Percentiles rank a stretch among this genome's conserved stretches.
These are phyloP conservation scores for Cartodere bifasciata DNA, from an alignment of 2,888 invertebrate species.

Conservation along the genomic window DNA sequence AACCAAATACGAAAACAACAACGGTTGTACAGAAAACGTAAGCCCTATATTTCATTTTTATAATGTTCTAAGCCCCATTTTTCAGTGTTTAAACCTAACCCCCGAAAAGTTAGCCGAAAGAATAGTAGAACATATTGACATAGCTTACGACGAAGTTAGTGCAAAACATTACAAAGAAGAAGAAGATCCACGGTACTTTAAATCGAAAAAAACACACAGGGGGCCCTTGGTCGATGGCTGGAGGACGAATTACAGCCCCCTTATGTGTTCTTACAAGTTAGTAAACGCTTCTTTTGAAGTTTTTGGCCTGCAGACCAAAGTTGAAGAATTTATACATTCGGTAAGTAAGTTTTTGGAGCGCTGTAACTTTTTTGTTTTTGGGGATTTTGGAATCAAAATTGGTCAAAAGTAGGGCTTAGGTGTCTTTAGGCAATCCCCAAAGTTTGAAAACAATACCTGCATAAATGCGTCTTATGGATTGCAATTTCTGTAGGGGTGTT, in stretches of 20 bases:
- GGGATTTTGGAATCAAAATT: too few relatives aligned
- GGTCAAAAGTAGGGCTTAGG: too few relatives aligned
- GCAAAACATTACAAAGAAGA: slow-evolving; percentile 81
- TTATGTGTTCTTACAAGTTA: slow-evolving; percentile 90
- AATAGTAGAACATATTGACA: slow-evolving; percentile 70
- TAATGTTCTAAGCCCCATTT: slow-evolving; percentile 17
- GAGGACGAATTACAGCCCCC: slow-evolving; percentile 58
- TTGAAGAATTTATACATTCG: slow-evolving; percentile 78
- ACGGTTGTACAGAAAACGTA: slow-evolving; percentile 80
- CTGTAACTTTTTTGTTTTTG: too few relatives aligned
- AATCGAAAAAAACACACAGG: slow-evolving; percentile 68
- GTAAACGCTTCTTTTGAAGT: slow-evolving; percentile 82
- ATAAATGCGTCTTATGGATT: too few relatives aligned
- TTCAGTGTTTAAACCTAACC: slow-evolving; percentile 60
- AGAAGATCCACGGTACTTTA: slow-evolving; percentile 76
- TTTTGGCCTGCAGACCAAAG: slow-evolving; percentile 82
- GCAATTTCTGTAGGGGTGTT: too few relatives aligned
- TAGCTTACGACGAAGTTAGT: slow-evolving; percentile 76
- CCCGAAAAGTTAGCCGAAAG: slow-evolving; percentile 61
- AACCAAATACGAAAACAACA: slow-evolving; percentile 82
- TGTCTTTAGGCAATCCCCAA: too few relatives aligned
- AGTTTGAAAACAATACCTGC: too few relatives aligned
- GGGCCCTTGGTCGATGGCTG: slow-evolving; percentile 79
- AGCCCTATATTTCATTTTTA: slow-evolving; percentile 30
- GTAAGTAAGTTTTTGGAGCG: slow-evolving; percentile 39